phyloP scores from a whole-genome alignment of 1,140 invertebrate species.

The Drosophila nigromelanica region DNA sequence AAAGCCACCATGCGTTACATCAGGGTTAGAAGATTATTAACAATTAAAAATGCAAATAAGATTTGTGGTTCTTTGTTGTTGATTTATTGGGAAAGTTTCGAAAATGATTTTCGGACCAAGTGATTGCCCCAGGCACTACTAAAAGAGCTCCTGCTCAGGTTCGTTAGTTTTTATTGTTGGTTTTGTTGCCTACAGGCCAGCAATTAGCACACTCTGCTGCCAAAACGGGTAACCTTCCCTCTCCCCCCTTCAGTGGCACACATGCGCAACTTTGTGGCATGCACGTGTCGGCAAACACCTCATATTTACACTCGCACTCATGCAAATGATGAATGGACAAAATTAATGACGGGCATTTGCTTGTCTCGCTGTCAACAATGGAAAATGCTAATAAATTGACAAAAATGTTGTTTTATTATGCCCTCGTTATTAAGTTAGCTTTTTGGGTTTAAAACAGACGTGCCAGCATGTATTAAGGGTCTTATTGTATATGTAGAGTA shows the following conservation, averaged over 20 bases:
- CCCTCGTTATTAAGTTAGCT: background rate
- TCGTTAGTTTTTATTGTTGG: conserved; percentile 37
- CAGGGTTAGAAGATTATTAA: conserved; percentile 14
- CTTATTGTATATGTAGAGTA: no score
- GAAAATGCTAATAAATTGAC: conserved; percentile 21
- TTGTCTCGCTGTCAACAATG: conserved; percentile 3
- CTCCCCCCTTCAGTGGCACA: background rate
- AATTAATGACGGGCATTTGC: background rate
- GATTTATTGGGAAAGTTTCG: conserved; percentile 57
- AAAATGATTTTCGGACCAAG: conserved; percentile 17
- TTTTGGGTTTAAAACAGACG: background rate
- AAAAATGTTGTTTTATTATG: background rate
- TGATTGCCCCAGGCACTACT: conserved; percentile 48
- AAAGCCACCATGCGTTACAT: conserved; percentile 13
- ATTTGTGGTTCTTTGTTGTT: conserved; percentile 27
- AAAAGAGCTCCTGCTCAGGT: conserved; percentile 26
- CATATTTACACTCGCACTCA: background rate
- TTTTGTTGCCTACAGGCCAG: conserved; percentile 20
- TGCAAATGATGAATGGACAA: background rate
- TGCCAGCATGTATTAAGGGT: background rate
- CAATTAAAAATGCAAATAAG: conserved; percentile 48
- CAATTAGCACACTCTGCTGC: conserved; percentile 38
- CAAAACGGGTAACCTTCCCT: conserved; percentile 7
- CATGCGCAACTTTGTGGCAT: conserved; percentile 1
- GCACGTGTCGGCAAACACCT: conserved; percentile 6